Base-by-base conservation (phyloP, 2,888 invertebrate species). In the Drosophila heteroneura region DNA sequence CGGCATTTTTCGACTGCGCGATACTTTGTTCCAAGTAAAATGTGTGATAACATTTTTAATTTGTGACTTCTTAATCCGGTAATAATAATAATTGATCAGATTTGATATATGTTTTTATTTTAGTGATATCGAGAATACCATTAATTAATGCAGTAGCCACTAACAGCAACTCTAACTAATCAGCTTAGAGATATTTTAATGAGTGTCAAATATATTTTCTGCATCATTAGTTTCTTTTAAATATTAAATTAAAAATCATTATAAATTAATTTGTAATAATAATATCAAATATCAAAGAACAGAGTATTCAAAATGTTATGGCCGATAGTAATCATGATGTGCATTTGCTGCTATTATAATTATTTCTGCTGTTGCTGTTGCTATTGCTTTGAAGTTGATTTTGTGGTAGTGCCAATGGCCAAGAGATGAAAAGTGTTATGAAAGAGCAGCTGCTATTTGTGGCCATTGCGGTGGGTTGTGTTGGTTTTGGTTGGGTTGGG, bases 341-440 rank as follows among this genome's bases (percentile, higher is more conserved):
- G 60, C 33, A 75, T 70, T 66, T 66, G 57, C 57, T 57, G 41
- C 41, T 65, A 47, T 65, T 56, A 35, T 62, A 65, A 58, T 33
- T 54, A 57, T 26, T 47, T 47, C 4, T 52, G 39, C 30, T 63
- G 60, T 32, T 73, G 47, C 41, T 70, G 41, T 26, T 53, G 37
- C 26, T 7, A 7, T 56, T 54, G 63, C 79, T 80, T 73, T 75
- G 75, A 71, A 75, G 79, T 79, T 71, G 79, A 54, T 70, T 44
- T 49, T 70, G 65, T 19, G 60, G 59, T 59, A 22, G 14, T 7
- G 41, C 19, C 44, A 44, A 57, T 58, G 44, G 47, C 47, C 35
- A 58, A 58, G 12, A 58, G 57, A 58, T 58, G 41, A 28, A 30
- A 30, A 39, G 57, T 30, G 57, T 57, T 58, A 58, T 41, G 39